phyloP scores from a whole-genome alignment of 2,797 vertebrate genomes.

The Mareca strepera region DNA sequence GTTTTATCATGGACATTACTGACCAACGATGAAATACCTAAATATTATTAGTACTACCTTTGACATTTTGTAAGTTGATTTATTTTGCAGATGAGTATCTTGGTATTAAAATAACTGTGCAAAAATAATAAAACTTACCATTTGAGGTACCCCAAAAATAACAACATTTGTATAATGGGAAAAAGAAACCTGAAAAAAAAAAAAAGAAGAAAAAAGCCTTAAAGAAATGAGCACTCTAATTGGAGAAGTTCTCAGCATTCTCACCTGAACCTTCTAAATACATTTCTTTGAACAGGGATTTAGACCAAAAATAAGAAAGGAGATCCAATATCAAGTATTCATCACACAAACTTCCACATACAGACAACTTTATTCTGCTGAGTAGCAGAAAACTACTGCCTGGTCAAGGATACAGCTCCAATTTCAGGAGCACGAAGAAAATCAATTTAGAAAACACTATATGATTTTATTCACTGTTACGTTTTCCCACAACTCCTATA shows the following conservation, averaged over 20 bases:
- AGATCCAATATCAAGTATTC: neutral
- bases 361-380: neutral
- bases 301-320: neutral
- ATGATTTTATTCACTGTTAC: neutral
- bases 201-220: neutral
- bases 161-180: conserved; percentile 89
- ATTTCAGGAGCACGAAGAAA: neutral
- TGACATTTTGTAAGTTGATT: neutral
- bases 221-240: neutral
- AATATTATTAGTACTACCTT: neutral
- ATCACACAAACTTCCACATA: neutral
- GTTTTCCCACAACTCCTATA: neutral
- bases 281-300: neutral
- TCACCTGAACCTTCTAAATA: neutral
- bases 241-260: neutral
- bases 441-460: neutral
- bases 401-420: neutral
- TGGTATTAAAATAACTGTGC: neutral
- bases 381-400: neutral
- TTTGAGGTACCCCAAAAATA: conserved; percentile 96
- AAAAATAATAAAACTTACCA: conserved; percentile 83
- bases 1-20: neutral
- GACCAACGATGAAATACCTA: neutral
- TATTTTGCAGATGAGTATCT: neutral
- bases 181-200: conserved; percentile 87